A percentile compares a stretch with the other conserved stretches of the same genome.
Evolutionary conservation across 2,888 invertebrate species (phyloP).

Genomic region (Caenorhabditis virilis): DNA sequence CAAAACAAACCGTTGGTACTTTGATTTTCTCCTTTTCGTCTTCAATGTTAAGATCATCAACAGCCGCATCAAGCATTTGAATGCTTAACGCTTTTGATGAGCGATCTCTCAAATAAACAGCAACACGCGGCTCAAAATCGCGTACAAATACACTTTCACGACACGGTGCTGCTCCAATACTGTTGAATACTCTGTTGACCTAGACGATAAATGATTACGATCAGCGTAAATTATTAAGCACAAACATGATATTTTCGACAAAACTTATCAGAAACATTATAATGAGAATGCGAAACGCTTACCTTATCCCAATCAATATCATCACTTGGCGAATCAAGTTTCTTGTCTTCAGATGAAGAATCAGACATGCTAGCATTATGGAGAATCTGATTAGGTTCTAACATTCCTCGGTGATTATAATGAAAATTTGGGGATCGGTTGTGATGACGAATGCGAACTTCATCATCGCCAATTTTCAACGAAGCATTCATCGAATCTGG

Average conservation of each 20-base stretch:
- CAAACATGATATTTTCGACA: not conserved
- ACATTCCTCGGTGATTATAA: slow-evolving; percentile 16
- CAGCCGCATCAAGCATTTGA: slow-evolving; percentile 28
- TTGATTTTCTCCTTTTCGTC: slow-evolving; percentile 10
- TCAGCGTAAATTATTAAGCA: too few species aligned
- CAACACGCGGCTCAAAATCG: slow-evolving; percentile 52
- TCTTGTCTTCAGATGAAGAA: slow-evolving; percentile 30
- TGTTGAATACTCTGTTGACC: slow-evolving; percentile 58
- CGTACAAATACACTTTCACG: slow-evolving; percentile 59
- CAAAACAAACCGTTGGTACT: slow-evolving; percentile 10
- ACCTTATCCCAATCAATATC: slow-evolving; percentile 39
- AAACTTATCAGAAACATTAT: too few species aligned
- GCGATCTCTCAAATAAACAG: slow-evolving; percentile 52
- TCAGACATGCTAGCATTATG: too few species aligned
- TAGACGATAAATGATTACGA: slow-evolving; percentile 14
- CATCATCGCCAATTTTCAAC: too few species aligned
- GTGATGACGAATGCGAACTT: slow-evolving; percentile 28
- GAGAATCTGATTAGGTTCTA: slow-evolving; percentile 22
- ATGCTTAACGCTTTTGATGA: slow-evolving; percentile 52
- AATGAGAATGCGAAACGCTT: too few species aligned
- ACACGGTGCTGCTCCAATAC: slow-evolving; percentile 56
- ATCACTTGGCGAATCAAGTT: slow-evolving; percentile 17
- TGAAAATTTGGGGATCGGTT: slow-evolving; percentile 19
- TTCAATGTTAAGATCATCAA: too few species aligned
- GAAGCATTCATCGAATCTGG: slow-evolving; percentile 2